These are phyloP conservation scores for Petromus typicus DNA, from an alignment of 2,113 vertebrate genomes.

Conservation along the genomic window DNA sequence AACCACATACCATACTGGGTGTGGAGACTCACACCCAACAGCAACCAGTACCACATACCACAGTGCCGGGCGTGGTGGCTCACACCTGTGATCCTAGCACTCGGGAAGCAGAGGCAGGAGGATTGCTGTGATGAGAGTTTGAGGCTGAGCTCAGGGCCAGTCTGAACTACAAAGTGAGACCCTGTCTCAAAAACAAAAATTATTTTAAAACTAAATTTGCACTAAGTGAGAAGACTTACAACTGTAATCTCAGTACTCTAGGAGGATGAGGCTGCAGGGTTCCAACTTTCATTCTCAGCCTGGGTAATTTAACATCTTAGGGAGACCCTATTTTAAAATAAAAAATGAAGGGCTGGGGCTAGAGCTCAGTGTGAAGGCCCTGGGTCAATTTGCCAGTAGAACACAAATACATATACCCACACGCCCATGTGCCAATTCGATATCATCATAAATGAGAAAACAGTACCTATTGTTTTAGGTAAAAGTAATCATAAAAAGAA, in stretches of 20 bases:
- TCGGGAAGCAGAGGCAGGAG: no score
- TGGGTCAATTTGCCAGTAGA: background rate
- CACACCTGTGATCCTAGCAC: no score
- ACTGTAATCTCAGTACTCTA: background rate
- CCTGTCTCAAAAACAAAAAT: no score
- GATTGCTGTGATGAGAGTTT: no score
- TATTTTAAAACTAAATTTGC: slow-evolving; percentile 9
- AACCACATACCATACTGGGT: no score
- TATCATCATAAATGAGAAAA: background rate
- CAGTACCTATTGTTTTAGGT: background rate
- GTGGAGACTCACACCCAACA: no score
- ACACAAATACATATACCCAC: background rate
- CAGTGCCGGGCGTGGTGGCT: no score
- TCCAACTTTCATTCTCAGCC: background rate
- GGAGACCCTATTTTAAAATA: background rate
- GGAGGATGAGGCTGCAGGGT: background rate
- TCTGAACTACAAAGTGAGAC: no score
- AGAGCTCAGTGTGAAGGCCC: background rate
- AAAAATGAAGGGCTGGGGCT: background rate
- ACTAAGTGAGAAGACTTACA: background rate
- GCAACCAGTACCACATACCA: no score
- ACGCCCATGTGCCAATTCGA: background rate
- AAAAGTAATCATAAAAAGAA: background rate
- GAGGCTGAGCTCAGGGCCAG: no score
- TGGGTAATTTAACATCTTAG: background rate